Base-by-base conservation (phyloP, 2,888 invertebrate genomes). In the Altica lythri region DNA sequence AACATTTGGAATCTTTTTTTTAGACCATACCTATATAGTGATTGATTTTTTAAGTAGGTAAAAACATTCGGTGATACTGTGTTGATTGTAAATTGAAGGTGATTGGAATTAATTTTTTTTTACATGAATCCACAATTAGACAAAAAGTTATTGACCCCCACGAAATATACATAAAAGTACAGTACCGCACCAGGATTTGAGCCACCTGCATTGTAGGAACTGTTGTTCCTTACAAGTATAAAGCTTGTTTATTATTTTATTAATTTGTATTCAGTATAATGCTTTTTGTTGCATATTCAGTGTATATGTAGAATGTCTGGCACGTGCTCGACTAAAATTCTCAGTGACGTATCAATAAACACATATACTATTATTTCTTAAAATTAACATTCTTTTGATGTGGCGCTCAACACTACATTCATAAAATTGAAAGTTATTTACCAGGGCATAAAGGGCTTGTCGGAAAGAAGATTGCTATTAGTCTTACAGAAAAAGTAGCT, bases 291-390 rank as follows among this genome's bases (percentile, higher is more conserved):
- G 58, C 55, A 55, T 69, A 72, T 71, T 68, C 71, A 70, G 61
- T 64, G 64, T 64, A 66, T 71, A 71, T 70, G 63, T 68, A 49
- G 49, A 63, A 67, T 70, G 71, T 68, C 69, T 70, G 71, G 69
- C 72, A 66, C 71, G 72, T 72, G 72, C 71, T 72, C 62, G 65
- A 65, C 66, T 66, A 68, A 59, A 54, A 46, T n/a, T 16, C 38
- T 43, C 63, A 67, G 64, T 64, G 55, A 57, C 49, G 32, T 49
- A 14, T 6, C 34, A 34, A 34, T n/a, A n/a, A n/a, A n/a, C n/a
- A n/a, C n/a, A n/a, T n/a, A n/a, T n/a, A n/a, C n/a, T n/a, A n/a
- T n/a, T n/a, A n/a, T n/a, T n/a, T n/a, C n/a, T n/a, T n/a, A n/a
- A n/a, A n/a, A n/a, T n/a, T n/a, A n/a, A n/a, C n/a, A n/a, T n/a